Evolutionary conservation across 2,113 vertebrate genomes (phyloP), one percentile per base, ranked within the genome.

Genomic region (Triplophysa siluroides): DNA sequence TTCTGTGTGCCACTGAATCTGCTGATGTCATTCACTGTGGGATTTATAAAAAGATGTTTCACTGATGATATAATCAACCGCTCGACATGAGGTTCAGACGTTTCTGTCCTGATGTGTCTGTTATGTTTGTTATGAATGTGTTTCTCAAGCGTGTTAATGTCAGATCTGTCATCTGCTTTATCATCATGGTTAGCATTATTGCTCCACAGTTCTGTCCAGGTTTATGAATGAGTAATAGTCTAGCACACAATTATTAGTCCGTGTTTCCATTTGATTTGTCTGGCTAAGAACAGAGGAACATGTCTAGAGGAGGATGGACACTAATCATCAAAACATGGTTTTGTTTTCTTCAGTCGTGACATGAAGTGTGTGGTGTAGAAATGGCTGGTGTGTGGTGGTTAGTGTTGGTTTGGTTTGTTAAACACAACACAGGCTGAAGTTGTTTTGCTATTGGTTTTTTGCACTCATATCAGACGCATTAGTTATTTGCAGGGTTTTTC

Each of bases 1-100:
- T 58, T 60, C 54, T 73, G 71, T 68, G 54, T 74, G 61, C 74
- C 54, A 54, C 74, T 77, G 64, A 82, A 41, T 62, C 29, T 33
- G 7, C 62, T 77, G 56, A 67, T 19, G 11, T 58, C 24, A n/a
- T 64, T 56, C 67, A 41, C 33, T 75, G 41, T 65, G 63, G 75
- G 38, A 19, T 47, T 78, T 71, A 56, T 75, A 54, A 14, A 6
- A 8, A 63, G 2, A 63, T 38, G 24, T 43, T 18, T 16, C 75
- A 69, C 18, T 78, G 33, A 79, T 75, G 29, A 24, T 38, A 26
- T 2, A 62, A 60, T 58, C 24, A 74, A 23, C 14, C 58, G 52
- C 41, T 78, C 26, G 65, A 2, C 26, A 43, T 71, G 24, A 66
- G 18, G 23, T 47, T 2, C 12, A 24, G n/a, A 33, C 3, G 71